These are phyloP conservation scores for Syritta pipiens DNA, from an alignment of 2,888 invertebrate species.

Conservation along the genomic window DNA sequence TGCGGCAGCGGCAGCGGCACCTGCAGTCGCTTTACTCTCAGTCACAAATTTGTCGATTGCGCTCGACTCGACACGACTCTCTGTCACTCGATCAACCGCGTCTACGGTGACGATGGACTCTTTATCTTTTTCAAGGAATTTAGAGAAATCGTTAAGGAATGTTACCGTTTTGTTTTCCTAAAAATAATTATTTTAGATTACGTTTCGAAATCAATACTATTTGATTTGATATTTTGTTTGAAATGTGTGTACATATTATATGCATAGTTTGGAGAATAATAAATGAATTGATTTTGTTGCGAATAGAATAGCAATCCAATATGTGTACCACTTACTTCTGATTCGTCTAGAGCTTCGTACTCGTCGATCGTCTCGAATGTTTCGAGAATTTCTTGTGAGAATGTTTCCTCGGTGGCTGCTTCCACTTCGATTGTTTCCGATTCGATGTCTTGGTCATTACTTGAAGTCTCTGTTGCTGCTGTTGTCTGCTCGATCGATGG, in stretches of 20 bases:
- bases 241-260: slow-evolving; percentile 1
- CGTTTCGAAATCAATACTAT: slow-evolving; percentile 5
- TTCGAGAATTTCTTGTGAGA: slow-evolving; percentile 6
- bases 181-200: slow-evolving; percentile 42
- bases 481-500: too few species aligned
- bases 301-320: neutral
- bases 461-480: too few species aligned
- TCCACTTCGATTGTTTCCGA: neutral
- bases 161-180: slow-evolving; percentile 50
- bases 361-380: slow-evolving; percentile 29
- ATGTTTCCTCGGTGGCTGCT: neutral
- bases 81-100: slow-evolving; percentile 7
- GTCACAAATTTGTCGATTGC: neutral
- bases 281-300: slow-evolving; percentile 29
- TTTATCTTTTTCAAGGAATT: slow-evolving; percentile 51
- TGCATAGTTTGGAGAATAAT: slow-evolving; percentile 25
- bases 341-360: slow-evolving; percentile 41
- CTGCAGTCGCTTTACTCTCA: neutral
- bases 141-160: slow-evolving; percentile 57
- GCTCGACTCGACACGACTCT: slow-evolving; percentile 5
- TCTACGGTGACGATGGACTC: slow-evolving; percentile 9
- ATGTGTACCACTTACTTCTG: slow-evolving; percentile 26
- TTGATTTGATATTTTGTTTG: neutral
- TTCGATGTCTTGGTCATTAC: slow-evolving; percentile 40
- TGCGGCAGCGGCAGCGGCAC: too few species aligned